phyloP scores from a whole-genome alignment of 37 sponge, comb jelly and placozoan genomes.

The Spongilla lacustris region DNA sequence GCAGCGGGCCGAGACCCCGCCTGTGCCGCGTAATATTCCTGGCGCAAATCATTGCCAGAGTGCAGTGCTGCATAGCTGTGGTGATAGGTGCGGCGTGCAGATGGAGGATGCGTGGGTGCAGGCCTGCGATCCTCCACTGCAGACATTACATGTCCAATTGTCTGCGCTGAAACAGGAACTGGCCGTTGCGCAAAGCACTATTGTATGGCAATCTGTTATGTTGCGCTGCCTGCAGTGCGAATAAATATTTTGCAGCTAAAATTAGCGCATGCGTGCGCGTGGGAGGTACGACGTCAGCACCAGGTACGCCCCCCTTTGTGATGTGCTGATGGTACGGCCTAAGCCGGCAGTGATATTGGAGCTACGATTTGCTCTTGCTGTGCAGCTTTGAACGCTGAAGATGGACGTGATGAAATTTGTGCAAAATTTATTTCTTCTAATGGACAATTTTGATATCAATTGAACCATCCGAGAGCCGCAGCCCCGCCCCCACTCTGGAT shows the following conservation, averaged over 20 bases:
- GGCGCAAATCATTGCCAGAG: neutral
- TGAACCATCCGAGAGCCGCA: neutral
- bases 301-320: neutral
- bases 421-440: neutral
- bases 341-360: neutral
- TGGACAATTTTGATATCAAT: neutral
- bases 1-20: neutral
- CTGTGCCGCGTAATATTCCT: neutral
- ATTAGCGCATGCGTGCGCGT: neutral
- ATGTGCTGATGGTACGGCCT: neutral
- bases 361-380: neutral
- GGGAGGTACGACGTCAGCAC: neutral
- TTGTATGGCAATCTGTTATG: conserved; percentile 57
- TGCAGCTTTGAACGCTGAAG: neutral
- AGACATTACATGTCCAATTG: neutral
- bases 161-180: conserved; percentile 6
- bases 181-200: conserved; percentile 26
- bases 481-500: too few species aligned
- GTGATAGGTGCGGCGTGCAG: neutral
- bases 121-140: neutral
- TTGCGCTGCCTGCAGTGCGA: conserved; percentile 1
- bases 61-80: neutral
- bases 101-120: neutral
- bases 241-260: too few species aligned
- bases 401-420: neutral